Evolutionary conservation across 2,797 vertebrate genomes (phyloP).

Genomic region (Orestias chungarensis): DNA sequence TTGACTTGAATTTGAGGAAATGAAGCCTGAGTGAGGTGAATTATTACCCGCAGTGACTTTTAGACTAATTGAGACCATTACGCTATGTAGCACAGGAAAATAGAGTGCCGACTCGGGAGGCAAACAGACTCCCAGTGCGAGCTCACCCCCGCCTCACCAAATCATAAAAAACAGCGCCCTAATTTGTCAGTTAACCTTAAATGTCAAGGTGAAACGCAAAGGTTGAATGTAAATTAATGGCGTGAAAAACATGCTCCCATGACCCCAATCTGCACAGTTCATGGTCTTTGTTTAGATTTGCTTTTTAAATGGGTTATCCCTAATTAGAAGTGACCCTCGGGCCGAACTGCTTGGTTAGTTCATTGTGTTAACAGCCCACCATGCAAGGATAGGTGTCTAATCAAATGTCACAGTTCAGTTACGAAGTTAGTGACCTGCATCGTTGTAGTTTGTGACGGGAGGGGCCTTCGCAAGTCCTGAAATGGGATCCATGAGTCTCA

Average conservation of each 20-base stretch:
- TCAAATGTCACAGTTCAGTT: slow-evolving; percentile 62
- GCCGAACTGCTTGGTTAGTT: slow-evolving; percentile 59
- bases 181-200: slow-evolving; percentile 77
- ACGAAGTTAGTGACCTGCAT: slow-evolving; percentile 48
- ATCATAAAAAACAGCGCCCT: slow-evolving; percentile 28
- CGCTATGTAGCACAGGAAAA: slow-evolving; percentile 38
- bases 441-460: slow-evolving; percentile 29
- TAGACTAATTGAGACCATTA: slow-evolving; percentile 78
- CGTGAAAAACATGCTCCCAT: slow-evolving; percentile 54
- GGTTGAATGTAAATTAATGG: slow-evolving; percentile 71
- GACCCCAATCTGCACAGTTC: slow-evolving; percentile 73
- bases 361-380: slow-evolving; percentile 53
- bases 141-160: background rate
- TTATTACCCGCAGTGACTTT: slow-evolving; percentile 75
- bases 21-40: slow-evolving; percentile 76
- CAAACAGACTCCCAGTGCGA: slow-evolving; percentile 23
- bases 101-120: slow-evolving; percentile 32
- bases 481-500: slow-evolving; percentile 51
- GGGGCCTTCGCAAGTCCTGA: slow-evolving; percentile 27
- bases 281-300: slow-evolving; percentile 68
- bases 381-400: slow-evolving; percentile 65
- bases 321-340: slow-evolving; percentile 72
- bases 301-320: slow-evolving; percentile 68
- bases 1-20: slow-evolving; percentile 75
- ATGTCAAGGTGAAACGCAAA: slow-evolving; percentile 76